Percentiles rank a stretch among this genome's conserved stretches.
These are phyloP conservation scores for Phoeniculus purpureus DNA, from an alignment of 2,797 vertebrate genomes.

Conservation along the genomic window DNA sequence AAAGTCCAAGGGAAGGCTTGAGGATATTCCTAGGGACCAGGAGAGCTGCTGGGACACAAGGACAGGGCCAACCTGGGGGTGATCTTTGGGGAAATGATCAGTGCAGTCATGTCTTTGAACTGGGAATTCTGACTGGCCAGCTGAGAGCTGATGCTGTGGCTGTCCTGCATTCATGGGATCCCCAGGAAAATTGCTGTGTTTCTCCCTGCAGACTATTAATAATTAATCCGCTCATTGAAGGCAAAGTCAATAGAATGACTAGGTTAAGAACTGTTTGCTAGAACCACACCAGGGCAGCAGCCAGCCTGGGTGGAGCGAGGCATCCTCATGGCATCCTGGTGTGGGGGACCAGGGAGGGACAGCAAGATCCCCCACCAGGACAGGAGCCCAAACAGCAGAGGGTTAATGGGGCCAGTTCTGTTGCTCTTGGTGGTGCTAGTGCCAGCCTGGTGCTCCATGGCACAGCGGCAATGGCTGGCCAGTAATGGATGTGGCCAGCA, in stretches of 20 bases:
- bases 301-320: neutral
- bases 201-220: constrained; percentile 33
- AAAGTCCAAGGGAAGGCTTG: neutral
- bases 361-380: fast-evolving
- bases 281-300: neutral
- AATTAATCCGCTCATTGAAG: constrained; percentile 49
- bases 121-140: fast-evolving
- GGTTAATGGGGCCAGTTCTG: fast-evolving
- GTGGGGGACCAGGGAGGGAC: fast-evolving
- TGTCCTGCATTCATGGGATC: neutral
- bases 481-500: neutral
- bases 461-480: too few species aligned
- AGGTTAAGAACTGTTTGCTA: neutral
- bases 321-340: neutral
- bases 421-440: fast-evolving
- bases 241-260: constrained; percentile 49
- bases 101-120: fast-evolving
- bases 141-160: fast-evolving
- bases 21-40: too few species aligned
- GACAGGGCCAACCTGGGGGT: neutral
- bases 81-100: fast-evolving
- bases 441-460: neutral
- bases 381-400: fast-evolving
- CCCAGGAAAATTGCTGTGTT: neutral
- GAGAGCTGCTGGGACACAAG: fast-evolving